Evolutionary conservation across 2,888 invertebrate species (phyloP).

Genomic region (Ornithoptera priamus): DNA sequence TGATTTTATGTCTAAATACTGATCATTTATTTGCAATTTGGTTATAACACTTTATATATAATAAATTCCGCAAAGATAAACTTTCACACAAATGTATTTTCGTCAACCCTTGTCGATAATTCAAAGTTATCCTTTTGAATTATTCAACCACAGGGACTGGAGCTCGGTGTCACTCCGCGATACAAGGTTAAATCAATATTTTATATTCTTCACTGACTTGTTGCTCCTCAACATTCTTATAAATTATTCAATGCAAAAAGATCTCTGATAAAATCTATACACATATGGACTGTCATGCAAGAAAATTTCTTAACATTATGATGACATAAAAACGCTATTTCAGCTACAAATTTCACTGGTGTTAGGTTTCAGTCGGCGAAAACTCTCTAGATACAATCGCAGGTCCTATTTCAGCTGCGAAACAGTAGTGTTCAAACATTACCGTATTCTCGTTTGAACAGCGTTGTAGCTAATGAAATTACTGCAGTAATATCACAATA

Average conservation of each 20-base stretch:
- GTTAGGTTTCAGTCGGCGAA: no score
- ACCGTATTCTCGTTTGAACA: no score
- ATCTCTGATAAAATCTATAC: background rate
- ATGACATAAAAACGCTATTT: background rate
- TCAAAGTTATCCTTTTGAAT: constrained; percentile 23
- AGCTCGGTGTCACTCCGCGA: constrained; percentile 19
- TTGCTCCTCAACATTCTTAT: constrained; percentile 22
- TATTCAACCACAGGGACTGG: constrained; percentile 10
- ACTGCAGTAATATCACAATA: no score
- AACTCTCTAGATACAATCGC: no score
- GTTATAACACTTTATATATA: background rate
- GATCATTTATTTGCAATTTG: background rate
- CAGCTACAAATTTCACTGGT: background rate
- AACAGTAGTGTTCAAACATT: no score
- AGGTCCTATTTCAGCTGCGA: no score
- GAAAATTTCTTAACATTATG: background rate
- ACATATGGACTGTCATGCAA: background rate
- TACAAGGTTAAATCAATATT: constrained; percentile 26
- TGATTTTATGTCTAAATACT: background rate
- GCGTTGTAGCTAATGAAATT: no score
- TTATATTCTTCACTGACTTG: constrained; percentile 23
- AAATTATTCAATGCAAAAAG: constrained; percentile 19
- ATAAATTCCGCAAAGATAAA: background rate
- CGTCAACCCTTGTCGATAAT: constrained; percentile 24
- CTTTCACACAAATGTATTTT: constrained; percentile 13